Evolutionary conservation across 2,113 vertebrate species (phyloP).

Genomic region (Microcebus griseorufus): DNA sequence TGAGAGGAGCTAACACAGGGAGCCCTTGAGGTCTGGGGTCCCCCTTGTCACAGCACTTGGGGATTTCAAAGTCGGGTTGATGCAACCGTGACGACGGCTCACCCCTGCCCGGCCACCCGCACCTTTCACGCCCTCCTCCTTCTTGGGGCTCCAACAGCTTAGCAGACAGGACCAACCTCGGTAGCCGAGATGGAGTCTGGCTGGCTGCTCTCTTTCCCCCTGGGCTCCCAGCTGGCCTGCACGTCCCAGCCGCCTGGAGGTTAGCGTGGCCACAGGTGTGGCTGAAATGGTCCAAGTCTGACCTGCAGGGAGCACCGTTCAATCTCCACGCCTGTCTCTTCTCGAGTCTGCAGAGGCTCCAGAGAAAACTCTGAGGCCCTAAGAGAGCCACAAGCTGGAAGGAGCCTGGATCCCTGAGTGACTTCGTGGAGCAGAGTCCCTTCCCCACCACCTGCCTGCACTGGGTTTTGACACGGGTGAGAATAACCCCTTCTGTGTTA

Average conservation of each 20-base stretch:
- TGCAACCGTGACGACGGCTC: accelerated
- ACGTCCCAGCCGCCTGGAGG: neutral
- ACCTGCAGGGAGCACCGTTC: neutral
- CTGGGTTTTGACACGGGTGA: accelerated
- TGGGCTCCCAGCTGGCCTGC: neutral
- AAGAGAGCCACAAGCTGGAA: neutral
- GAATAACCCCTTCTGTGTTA: accelerated
- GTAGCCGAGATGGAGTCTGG: accelerated
- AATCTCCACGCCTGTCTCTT: accelerated
- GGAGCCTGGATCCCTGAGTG: neutral
- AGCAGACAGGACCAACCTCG: accelerated
- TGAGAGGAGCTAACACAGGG: accelerated
- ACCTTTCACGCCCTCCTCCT: accelerated
- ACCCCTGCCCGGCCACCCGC: accelerated
- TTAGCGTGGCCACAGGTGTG: accelerated
- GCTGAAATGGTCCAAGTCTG: accelerated
- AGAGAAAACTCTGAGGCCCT: neutral
- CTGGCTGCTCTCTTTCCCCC: neutral
- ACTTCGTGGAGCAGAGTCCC: accelerated
- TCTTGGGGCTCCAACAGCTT: accelerated
- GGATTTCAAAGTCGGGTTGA: accelerated
- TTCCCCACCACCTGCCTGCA: accelerated
- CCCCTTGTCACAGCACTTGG: accelerated
- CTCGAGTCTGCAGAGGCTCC: neutral
- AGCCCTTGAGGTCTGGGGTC: neutral